Conservation (phyloP, 1,140 invertebrate genomes). For the Mesaphorura yosii region DNA sequence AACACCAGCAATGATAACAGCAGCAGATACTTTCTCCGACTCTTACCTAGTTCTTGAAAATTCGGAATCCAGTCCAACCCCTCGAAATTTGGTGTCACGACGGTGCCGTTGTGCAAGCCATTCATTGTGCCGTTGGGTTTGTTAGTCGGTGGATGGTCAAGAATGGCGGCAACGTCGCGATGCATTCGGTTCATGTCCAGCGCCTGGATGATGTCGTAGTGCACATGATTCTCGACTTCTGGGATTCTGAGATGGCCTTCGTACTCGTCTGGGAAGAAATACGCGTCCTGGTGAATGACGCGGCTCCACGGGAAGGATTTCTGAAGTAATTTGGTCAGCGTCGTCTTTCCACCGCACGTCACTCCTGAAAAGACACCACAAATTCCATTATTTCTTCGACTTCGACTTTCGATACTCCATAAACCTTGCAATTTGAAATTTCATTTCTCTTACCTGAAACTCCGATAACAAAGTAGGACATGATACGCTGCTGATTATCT, state of each 20-base stretch:
- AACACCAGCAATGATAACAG: not conserved
- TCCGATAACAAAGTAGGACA: slow-evolving; percentile 28
- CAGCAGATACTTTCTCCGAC: not conserved
- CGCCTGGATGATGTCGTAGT: slow-evolving; percentile 14
- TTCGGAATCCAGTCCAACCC: slow-evolving; percentile 9
- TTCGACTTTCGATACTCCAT: not conserved
- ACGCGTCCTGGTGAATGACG: slow-evolving; percentile 24
- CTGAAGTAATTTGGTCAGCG: slow-evolving; percentile 23
- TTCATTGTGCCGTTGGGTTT: not conserved
- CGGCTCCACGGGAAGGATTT: slow-evolving; percentile 22
- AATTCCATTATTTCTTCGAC: not conserved
- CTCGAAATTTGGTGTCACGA: slow-evolving; percentile 19
- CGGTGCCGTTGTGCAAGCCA: not conserved
- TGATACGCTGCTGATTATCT: too few species aligned
- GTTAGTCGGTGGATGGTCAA: not conserved
- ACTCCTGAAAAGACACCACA: slow-evolving; percentile 8
- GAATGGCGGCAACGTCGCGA: slow-evolving; percentile 15
- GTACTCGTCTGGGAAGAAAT: slow-evolving; percentile 20
- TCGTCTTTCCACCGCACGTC: slow-evolving; percentile 19
- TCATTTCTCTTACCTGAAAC: slow-evolving; percentile 21
- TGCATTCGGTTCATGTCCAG: slow-evolving; percentile 26
- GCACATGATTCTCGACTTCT: slow-evolving; percentile 23
- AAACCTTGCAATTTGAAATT: not conserved
- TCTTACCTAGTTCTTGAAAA: slow-evolving; percentile 14
- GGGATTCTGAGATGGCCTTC: slow-evolving; percentile 15